Evolutionary conservation across 2,797 vertebrate species (phyloP), one percentile per base, ranked within the genome.

Genomic region (Gadopsis bispinosus): DNA sequence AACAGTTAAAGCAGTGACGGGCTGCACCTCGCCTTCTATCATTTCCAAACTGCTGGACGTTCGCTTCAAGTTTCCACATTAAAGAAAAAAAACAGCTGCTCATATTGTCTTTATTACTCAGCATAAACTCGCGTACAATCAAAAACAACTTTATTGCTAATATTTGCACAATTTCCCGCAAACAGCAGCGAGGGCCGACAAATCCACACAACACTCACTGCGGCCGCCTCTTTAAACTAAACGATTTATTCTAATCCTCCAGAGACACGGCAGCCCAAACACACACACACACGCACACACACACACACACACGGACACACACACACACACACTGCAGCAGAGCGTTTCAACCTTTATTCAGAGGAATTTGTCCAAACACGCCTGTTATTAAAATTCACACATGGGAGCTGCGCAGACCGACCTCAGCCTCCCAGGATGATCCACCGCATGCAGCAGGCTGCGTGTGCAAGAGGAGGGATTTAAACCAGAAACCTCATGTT

Each of bases 221-320:
- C 6, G 73, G 69, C 54, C n/a, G 20, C 45, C 31, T 69, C 77
- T 77, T 75, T 71, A 64, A 79, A 81, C 12, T 4, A 39, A 70
- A 60, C 51, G 50, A 48, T 75, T 75, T 84, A 86, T 73, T 67
- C 56, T 68, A 72, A 79, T 86, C 69, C 80, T 33, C 78, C 0
- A 9, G 77, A 80, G 83, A 85, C 4, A 61, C 39, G 0, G 26
- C 1, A 3, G 61, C 43, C 39, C 45, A 51, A 62, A 69, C 73
- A 79, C 77, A 80, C 73, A 72, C 35, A 63, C 4, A 55, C 39
- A 33, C 33, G 4, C 33, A 33, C 33, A 33, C 33, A 33, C 33
- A 33, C 33, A 33, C 33, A 33, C 33, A 33, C 33, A 33, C 33
- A 33, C 33, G n/a, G n/a, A 33, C 33, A 33, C 33, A 33, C 33